These are phyloP conservation scores for Campopleginae sp. DNA, from an alignment of 2,888 invertebrate species.

Conservation along the genomic window DNA sequence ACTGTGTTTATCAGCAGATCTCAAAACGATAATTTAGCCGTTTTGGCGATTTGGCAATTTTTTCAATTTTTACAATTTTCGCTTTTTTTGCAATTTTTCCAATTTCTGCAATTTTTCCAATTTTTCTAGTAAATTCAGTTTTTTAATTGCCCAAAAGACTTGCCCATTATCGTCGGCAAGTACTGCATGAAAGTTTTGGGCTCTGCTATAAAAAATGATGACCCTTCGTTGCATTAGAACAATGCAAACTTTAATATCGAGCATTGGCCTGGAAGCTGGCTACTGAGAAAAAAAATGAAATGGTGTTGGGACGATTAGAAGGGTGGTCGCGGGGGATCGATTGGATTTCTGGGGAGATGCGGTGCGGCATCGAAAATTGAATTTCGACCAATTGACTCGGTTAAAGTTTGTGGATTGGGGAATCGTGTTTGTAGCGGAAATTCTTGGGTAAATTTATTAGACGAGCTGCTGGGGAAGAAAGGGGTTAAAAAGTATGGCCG, in stretches of 20 bases:
- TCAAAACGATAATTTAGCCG: constrained; percentile 1
- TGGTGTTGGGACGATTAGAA: not conserved
- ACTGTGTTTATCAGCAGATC: no score
- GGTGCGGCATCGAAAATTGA: not conserved
- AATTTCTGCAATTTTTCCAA: not conserved
- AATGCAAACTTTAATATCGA: not conserved
- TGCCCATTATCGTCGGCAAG: no score
- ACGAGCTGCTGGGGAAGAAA: not conserved
- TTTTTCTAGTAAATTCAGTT: no score
- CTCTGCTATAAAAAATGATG: no score
- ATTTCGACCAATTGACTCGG: not conserved
- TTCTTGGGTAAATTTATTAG: constrained; percentile 20
- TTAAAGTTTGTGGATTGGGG: not conserved
- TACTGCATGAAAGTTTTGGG: no score
- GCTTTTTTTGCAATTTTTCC: not conserved
- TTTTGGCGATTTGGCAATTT: no score
- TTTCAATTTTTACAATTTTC: no score
- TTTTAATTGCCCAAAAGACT: no score
- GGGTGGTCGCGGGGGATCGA: no score
- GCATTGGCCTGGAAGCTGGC: no score
- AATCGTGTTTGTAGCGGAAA: not conserved
- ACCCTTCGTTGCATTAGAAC: not conserved
- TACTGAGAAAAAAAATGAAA: not conserved
- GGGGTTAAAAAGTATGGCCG: constrained; percentile 5
- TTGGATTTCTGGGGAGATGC: not conserved